Evolutionary conservation across 2,888 invertebrate genomes (phyloP).

Genomic region (Drosophila niveifrons): DNA sequence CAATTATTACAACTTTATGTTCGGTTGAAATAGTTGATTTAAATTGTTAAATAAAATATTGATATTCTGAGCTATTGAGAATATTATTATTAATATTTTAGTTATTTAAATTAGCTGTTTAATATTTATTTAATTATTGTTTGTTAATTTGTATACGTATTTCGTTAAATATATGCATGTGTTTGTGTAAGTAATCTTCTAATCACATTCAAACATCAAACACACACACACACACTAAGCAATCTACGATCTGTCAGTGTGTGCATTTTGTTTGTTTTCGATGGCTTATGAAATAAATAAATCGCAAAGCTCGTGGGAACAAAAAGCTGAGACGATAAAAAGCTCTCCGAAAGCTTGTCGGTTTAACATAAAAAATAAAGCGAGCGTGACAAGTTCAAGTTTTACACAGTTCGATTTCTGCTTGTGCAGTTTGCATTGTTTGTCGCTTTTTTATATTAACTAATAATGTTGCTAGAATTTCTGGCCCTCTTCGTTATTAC

Average conservation of each 20-base stretch:
- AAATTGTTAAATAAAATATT: too few species aligned
- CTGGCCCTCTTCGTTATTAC: not conserved
- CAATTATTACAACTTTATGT: not conserved
- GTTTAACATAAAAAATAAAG: not conserved
- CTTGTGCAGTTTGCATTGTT: constrained; percentile 1
- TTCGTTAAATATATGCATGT: too few species aligned
- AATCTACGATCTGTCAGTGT: not conserved
- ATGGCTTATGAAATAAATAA: not conserved
- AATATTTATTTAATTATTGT: too few species aligned
- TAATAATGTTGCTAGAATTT: constrained; percentile 1
- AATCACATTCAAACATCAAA: not conserved
- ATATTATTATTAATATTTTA: too few species aligned
- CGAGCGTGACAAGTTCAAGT: not conserved
- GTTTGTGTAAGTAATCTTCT: too few species aligned
- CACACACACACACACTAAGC: not conserved
- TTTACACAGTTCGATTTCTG: not conserved
- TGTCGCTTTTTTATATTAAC: not conserved
- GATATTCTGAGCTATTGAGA: too few species aligned
- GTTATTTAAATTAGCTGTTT: too few species aligned
- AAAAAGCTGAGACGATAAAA: not conserved
- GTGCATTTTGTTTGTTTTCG: constrained; percentile 1
- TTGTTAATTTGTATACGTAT: too few species aligned
- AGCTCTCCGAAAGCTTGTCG: not conserved
- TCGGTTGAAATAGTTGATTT: too few species aligned
- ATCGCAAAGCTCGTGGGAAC: not conserved